These are phyloP conservation scores for Clarias gariepinus DNA, from an alignment of 2,113 vertebrate species.

Conservation along the genomic window DNA sequence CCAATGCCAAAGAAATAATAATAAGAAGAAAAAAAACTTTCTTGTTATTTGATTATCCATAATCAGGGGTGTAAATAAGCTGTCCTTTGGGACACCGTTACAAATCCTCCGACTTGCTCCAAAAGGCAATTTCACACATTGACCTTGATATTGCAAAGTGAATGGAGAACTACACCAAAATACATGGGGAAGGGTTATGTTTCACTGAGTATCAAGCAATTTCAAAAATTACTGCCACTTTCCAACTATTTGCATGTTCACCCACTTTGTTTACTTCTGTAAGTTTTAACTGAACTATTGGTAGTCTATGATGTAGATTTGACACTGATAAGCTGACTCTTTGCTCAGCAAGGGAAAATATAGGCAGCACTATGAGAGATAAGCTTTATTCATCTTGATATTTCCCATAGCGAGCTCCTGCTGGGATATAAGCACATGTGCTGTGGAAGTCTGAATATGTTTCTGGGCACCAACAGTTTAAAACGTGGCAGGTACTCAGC, in stretches of 20 bases:
- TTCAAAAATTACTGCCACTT: conserved; percentile 49
- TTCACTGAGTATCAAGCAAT: conserved; percentile 57
- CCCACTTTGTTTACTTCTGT: conserved; percentile 57
- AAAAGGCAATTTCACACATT: conserved; percentile 59
- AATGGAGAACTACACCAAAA: conserved; percentile 55
- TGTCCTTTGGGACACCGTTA: conserved; percentile 59
- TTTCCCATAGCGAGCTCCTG: conserved; percentile 68
- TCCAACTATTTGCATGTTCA: conserved; percentile 43
- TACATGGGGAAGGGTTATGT: conserved; percentile 50
- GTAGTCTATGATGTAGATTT: conserved; percentile 64
- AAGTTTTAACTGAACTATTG: conserved; percentile 59
- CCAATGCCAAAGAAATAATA: conserved; percentile 44
- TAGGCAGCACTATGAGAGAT: conserved; percentile 61
- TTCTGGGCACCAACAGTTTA: conserved; percentile 63
- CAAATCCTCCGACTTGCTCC: conserved; percentile 60
- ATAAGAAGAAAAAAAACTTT: conserved; percentile 59
- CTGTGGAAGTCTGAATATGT: conserved; percentile 68
- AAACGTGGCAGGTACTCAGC: conserved; percentile 58
- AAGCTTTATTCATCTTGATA: conserved; percentile 67
- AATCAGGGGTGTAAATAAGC: conserved; percentile 70
- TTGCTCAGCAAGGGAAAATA: conserved; percentile 51
- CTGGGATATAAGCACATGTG: conserved; percentile 60
- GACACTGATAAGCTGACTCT: conserved; percentile 65
- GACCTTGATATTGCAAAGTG: conserved; percentile 53
- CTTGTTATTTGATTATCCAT: conserved; percentile 63